Conservation (phyloP, 2,113 vertebrate genomes). For the Terrapene triunguis region DNA sequence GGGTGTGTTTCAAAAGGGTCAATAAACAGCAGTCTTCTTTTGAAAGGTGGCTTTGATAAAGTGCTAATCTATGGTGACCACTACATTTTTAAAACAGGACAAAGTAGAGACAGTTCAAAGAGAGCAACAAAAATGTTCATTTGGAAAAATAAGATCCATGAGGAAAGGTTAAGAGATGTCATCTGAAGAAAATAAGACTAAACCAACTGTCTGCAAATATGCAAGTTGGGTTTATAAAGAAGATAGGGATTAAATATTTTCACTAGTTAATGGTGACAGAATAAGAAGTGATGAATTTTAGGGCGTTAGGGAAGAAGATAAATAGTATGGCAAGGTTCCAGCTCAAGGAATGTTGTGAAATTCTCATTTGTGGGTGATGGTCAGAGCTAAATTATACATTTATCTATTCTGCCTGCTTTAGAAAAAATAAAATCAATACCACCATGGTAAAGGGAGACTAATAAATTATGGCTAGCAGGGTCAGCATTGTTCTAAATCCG, state of each 20-base stretch:
- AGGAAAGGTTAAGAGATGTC: not conserved
- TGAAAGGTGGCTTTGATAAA: not conserved
- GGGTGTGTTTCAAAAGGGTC: not conserved
- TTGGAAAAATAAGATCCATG: not conserved
- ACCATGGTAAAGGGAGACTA: not conserved
- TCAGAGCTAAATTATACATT: not conserved
- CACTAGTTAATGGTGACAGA: not conserved
- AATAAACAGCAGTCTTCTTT: not conserved
- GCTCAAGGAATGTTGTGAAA: not conserved
- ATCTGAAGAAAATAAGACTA: not conserved
- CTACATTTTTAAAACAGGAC: not conserved
- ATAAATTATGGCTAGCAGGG: not conserved
- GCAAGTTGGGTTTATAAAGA: not conserved
- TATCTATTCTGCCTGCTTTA: not conserved
- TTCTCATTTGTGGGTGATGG: not conserved
- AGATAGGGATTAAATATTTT: constrained; percentile 3
- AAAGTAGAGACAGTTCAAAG: not conserved
- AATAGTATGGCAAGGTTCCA: not conserved
- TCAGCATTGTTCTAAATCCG: not conserved
- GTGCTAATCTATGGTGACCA: not conserved
- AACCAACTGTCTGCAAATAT: not conserved
- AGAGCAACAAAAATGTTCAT: not conserved
- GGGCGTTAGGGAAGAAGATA: not conserved
- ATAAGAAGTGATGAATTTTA: constrained; percentile 7
- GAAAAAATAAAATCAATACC: not conserved